phyloP scores from a whole-genome alignment of 2,113 vertebrate species.

The Caranx ignobilis region DNA sequence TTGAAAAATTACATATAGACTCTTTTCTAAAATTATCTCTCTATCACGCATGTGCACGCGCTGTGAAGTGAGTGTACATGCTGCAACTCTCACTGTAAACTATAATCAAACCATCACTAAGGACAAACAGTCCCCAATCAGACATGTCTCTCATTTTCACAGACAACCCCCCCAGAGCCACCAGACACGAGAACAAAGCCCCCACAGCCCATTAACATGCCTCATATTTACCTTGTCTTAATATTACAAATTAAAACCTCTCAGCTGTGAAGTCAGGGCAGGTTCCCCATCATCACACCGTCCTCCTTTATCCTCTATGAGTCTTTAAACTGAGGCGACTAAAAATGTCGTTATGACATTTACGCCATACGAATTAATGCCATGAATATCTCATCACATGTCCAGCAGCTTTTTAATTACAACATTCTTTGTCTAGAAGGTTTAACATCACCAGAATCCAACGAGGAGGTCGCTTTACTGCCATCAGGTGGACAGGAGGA shows the following conservation, averaged over 20 bases:
- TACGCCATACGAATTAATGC: background rate
- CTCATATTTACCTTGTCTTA: conserved; percentile 19
- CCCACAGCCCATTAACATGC: background rate
- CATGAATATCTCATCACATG: background rate
- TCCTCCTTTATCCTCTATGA: background rate
- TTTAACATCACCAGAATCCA: background rate
- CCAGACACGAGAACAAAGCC: conserved; percentile 5
- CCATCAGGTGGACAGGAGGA: conserved; percentile 29
- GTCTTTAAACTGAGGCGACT: background rate
- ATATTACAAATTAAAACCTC: background rate
- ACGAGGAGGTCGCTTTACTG: background rate
- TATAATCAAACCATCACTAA: background rate
- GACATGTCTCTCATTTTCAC: background rate
- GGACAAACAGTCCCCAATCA: background rate
- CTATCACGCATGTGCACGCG: background rate
- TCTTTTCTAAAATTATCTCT: too few relatives aligned
- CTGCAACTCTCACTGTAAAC: background rate
- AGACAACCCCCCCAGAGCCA: background rate
- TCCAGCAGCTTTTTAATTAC: conserved; percentile 14
- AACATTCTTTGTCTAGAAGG: conserved; percentile 24
- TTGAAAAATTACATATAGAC: background rate
- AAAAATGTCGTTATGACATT: background rate
- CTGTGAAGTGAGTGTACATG: background rate
- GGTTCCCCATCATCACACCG: background rate
- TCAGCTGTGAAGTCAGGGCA: conserved; percentile 4